Conservation (phyloP, 2,113 vertebrate species). For the Cynocephalus volans region DNA sequence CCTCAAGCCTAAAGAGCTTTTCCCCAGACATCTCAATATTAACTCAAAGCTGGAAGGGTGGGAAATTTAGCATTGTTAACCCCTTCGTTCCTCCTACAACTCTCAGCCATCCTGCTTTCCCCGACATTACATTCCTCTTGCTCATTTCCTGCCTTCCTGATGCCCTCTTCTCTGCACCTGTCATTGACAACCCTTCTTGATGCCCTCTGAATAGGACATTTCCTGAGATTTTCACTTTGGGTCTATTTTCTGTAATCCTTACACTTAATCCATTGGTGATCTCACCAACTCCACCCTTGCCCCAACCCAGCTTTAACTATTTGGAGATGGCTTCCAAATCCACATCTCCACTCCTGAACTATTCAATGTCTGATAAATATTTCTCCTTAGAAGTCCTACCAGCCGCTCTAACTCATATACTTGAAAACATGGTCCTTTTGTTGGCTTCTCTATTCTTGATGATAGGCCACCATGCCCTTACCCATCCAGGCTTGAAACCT, state of each 20-base stretch:
- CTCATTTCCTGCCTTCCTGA: neutral
- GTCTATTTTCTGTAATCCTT: slow-evolving; percentile 7
- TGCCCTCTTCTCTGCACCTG: neutral
- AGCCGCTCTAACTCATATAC: neutral
- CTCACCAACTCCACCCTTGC: neutral
- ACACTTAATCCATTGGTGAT: neutral
- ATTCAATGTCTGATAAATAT: neutral
- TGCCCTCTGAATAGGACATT: neutral
- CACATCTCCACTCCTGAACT: neutral
- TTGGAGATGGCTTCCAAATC: slow-evolving; percentile 9
- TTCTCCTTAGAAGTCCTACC: neutral
- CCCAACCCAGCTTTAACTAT: slow-evolving; percentile 22
- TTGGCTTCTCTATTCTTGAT: neutral
- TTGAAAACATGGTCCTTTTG: neutral
- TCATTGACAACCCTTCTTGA: neutral
- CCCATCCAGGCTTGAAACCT: neutral
- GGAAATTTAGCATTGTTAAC: neutral
- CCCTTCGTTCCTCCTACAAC: neutral
- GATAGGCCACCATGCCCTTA: neutral
- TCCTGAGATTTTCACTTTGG: neutral
- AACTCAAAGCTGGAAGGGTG: neutral
- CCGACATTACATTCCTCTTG: neutral
- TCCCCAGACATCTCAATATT: neutral
- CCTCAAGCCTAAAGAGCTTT: neutral
- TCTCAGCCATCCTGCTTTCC: neutral